A percentile compares a stretch with the other conserved stretches of the same genome.
Evolutionary conservation across 2,113 vertebrate genomes (phyloP).

Genomic region (Penelope pileata): DNA sequence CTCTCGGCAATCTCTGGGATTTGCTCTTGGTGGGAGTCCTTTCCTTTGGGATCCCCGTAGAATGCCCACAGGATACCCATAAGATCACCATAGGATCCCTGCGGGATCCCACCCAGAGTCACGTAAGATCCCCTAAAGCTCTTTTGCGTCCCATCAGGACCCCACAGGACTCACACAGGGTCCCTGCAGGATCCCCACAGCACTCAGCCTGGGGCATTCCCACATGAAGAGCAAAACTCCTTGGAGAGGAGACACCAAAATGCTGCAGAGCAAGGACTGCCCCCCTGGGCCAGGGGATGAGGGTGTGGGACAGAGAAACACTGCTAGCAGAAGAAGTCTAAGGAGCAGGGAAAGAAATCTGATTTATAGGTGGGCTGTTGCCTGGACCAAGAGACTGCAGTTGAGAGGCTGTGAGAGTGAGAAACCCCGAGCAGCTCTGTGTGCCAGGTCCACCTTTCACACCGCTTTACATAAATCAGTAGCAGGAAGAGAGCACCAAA

Average conservation of each 20-base stretch:
- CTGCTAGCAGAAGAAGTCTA: not conserved
- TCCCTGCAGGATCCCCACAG: fast-evolving
- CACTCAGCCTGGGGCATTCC: not conserved
- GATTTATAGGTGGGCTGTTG: constrained; percentile 15
- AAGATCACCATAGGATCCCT: not conserved
- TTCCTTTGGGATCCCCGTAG: not conserved
- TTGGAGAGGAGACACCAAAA: not conserved
- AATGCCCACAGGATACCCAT: not conserved
- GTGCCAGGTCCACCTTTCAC: constrained; percentile 30
- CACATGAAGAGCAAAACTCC: not conserved
- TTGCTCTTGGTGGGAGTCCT: not conserved
- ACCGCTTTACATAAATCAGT: constrained; percentile 42
- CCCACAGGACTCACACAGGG: too few relatives aligned
- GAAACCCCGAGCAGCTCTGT: not conserved
- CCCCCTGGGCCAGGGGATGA: not conserved
- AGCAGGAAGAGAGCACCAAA: constrained; percentile 16
- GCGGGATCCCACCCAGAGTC: not conserved
- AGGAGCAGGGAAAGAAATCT: constrained; percentile 33
- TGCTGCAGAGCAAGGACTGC: not conserved
- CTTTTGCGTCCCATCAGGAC: fast-evolving
- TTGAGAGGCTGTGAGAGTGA: constrained; percentile 5
- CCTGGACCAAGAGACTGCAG: not conserved
- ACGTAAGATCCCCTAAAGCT: not conserved
- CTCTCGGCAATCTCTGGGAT: fast-evolving
- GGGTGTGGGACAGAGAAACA: not conserved